phyloP scores from a whole-genome alignment of 2,113 vertebrate species.

The Anolis sagrei region DNA sequence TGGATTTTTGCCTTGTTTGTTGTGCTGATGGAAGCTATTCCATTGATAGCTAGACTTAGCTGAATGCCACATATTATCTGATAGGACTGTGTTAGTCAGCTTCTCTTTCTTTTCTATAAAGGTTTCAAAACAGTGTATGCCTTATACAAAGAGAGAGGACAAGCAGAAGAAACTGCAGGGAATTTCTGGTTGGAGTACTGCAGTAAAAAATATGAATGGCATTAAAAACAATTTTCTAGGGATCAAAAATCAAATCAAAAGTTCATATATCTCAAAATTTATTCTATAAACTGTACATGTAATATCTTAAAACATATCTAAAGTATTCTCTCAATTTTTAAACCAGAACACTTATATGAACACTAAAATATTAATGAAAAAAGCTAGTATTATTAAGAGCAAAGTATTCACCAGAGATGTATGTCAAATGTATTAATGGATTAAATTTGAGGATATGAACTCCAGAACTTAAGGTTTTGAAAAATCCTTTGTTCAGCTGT shows the following conservation, averaged over 20 bases:
- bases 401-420: background rate
- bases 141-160: too few species aligned
- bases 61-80: too few species aligned
- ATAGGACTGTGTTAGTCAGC: too few species aligned
- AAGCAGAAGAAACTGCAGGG: too few species aligned
- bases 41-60: too few species aligned
- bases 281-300: background rate
- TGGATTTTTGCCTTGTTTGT: too few species aligned
- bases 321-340: background rate
- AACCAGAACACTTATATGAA: background rate
- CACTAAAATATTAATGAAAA: background rate
- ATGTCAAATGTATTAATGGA: slow-evolving; percentile 22
- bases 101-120: too few species aligned
- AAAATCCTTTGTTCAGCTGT: background rate
- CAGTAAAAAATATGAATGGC: too few species aligned
- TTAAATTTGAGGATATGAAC: background rate
- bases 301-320: background rate
- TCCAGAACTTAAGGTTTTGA: slow-evolving; percentile 22
- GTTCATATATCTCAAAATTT: background rate
- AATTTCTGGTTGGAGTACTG: too few species aligned
- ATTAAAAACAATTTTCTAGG: too few species aligned
- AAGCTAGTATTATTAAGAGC: background rate
- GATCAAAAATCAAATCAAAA: background rate
- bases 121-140: too few species aligned
- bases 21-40: too few species aligned